Conservation (phyloP, 2,888 invertebrate genomes). For the Taenaris catops region DNA sequence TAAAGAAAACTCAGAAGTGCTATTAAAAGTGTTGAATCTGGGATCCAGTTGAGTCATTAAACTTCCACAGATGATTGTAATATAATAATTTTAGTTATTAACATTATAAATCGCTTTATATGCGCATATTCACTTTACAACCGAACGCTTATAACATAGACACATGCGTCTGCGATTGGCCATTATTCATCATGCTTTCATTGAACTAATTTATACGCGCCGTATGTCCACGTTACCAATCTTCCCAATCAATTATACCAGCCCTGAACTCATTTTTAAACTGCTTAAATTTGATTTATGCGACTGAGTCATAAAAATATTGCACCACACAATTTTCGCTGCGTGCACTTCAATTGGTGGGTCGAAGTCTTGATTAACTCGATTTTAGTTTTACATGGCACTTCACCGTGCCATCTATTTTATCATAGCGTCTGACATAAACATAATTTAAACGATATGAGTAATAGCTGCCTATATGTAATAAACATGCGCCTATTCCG, state of each 20-base stretch:
- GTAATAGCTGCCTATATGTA: background rate
- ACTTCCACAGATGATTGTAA: too few relatives aligned
- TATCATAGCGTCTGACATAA: background rate
- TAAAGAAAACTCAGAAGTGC: too few relatives aligned
- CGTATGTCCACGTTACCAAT: constrained; percentile 30
- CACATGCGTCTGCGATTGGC: constrained; percentile 16
- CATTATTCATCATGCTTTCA: constrained; percentile 28
- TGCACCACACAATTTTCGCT: constrained; percentile 18
- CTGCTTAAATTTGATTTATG: constrained; percentile 29
- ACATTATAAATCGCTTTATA: too few relatives aligned
- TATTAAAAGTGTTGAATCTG: too few relatives aligned
- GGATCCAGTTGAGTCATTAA: too few relatives aligned
- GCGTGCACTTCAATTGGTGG: constrained; percentile 18
- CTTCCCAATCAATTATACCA: constrained; percentile 33
- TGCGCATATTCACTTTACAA: too few relatives aligned
- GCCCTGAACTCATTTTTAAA: constrained; percentile 28
- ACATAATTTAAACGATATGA: background rate
- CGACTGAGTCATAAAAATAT: constrained; percentile 18
- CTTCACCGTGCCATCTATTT: constrained; percentile 5
- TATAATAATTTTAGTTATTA: too few relatives aligned
- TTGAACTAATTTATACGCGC: constrained; percentile 37
- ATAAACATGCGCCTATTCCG: too few relatives aligned
- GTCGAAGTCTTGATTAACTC: constrained; percentile 19
- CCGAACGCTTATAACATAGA: background rate
- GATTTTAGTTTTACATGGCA: constrained; percentile 15